Conservation (phyloP, 2,888 invertebrate genomes). For the Ornithoptera alexandrae region DNA sequence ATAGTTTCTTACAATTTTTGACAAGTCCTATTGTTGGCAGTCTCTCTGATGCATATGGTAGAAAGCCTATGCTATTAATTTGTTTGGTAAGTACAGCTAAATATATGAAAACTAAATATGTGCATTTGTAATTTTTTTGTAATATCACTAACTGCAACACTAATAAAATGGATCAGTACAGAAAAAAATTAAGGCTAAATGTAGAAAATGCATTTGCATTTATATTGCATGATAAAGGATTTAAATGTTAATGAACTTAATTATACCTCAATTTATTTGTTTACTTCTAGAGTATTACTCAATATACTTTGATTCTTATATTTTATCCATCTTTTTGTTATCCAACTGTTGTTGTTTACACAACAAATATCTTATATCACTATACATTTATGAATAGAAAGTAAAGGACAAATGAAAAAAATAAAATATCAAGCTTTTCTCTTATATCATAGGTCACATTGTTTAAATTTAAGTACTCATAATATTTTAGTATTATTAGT, state of each 20-base stretch:
- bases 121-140: background rate
- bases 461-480: too few relatives aligned
- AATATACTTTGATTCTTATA: background rate
- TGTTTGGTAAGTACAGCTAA: conserved; percentile 84
- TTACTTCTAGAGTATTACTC: background rate
- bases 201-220: background rate
- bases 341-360: background rate
- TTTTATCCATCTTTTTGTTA: background rate
- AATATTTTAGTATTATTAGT: too few relatives aligned
- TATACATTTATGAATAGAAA: too few relatives aligned
- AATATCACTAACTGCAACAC: background rate
- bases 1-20: conserved; percentile 96
- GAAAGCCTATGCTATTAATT: conserved; percentile 90
- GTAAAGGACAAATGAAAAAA: too few relatives aligned
- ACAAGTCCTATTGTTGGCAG: conserved; percentile 97
- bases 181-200: background rate
- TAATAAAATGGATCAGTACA: background rate
- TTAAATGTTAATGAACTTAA: conserved; percentile 1
- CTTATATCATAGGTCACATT: too few relatives aligned
- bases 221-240: background rate
- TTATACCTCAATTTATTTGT: background rate
- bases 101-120: too few relatives aligned
- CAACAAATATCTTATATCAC: background rate
- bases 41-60: conserved; percentile 96
- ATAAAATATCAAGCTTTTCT: too few relatives aligned